Conservation (phyloP, 1,140 invertebrate species). For the Drosophila burlai region DNA sequence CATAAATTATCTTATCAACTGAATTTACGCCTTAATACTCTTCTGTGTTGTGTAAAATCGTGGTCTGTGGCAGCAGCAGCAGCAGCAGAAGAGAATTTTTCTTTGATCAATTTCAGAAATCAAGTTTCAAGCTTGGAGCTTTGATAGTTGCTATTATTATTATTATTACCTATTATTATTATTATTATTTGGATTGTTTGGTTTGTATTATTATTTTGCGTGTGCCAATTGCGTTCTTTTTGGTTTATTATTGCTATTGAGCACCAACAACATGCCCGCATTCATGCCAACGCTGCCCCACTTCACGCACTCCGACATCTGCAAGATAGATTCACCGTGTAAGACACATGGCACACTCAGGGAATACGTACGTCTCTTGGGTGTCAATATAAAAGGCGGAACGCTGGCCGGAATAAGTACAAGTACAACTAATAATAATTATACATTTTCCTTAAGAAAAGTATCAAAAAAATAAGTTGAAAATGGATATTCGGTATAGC, state of each 20-base stretch:
- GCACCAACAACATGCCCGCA: constrained; percentile 88
- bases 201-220: neutral
- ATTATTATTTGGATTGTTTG: neutral
- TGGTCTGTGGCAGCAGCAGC: constrained; percentile 1
- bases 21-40: constrained; percentile 58
- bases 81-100: constrained; percentile 1
- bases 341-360: constrained; percentile 45
- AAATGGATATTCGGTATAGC: neutral
- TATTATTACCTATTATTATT: constrained; percentile 13
- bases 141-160: constrained; percentile 41
- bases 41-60: constrained; percentile 17
- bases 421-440: constrained; percentile 2
- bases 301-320: constrained; percentile 89
- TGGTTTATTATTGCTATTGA: constrained; percentile 79
- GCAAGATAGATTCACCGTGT: constrained; percentile 84
- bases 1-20: constrained; percentile 60
- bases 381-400: constrained; percentile 22
- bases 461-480: neutral
- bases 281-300: constrained; percentile 89
- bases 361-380: constrained; percentile 39
- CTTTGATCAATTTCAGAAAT: neutral
- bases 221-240: constrained; percentile 18
- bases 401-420: constrained; percentile 6
- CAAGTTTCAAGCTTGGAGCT: constrained; percentile 7
- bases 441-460: neutral